Evolutionary conservation across 2,888 invertebrate genomes (phyloP).

Genomic region (Eupelmus urozonus): DNA sequence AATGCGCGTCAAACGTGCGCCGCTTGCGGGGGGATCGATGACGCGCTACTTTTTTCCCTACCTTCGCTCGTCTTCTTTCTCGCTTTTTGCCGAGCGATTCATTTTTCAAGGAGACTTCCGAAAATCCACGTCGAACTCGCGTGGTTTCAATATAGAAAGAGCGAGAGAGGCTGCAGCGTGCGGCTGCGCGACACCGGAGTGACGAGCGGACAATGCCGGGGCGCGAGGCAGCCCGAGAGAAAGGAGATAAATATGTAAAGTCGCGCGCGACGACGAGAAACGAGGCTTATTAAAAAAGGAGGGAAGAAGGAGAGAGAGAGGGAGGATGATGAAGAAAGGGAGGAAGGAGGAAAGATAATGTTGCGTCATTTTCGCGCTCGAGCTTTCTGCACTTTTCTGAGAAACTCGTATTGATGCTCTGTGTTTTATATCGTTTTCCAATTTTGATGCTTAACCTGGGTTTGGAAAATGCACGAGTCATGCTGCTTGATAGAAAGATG

Average conservation of each 20-base stretch:
- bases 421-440: slow-evolving; percentile 14
- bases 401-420: not conserved
- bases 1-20: slow-evolving; percentile 65
- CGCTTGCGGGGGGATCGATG: slow-evolving; percentile 62
- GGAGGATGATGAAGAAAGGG: slow-evolving; percentile 7
- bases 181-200: slow-evolving; percentile 56
- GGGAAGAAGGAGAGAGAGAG: slow-evolving; percentile 9
- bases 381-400: slow-evolving; percentile 29
- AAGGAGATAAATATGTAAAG: slow-evolving; percentile 72
- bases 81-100: slow-evolving; percentile 11
- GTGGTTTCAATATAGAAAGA: slow-evolving; percentile 50
- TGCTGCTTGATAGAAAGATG: not conserved
- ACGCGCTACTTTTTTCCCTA: slow-evolving; percentile 61
- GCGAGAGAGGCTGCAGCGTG: not conserved
- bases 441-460: slow-evolving; percentile 3
- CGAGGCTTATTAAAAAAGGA: slow-evolving; percentile 55
- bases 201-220: slow-evolving; percentile 70
- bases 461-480: not conserved
- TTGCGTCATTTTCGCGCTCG: slow-evolving; percentile 31
- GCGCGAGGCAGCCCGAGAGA: slow-evolving; percentile 59
- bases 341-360: slow-evolving; percentile 20
- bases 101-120: slow-evolving; percentile 54
- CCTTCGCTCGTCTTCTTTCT: not conserved
- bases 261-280: slow-evolving; percentile 54
- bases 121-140: slow-evolving; percentile 54